phyloP scores from a whole-genome alignment of 1,140 invertebrate species.

The Halesus radiatus region DNA sequence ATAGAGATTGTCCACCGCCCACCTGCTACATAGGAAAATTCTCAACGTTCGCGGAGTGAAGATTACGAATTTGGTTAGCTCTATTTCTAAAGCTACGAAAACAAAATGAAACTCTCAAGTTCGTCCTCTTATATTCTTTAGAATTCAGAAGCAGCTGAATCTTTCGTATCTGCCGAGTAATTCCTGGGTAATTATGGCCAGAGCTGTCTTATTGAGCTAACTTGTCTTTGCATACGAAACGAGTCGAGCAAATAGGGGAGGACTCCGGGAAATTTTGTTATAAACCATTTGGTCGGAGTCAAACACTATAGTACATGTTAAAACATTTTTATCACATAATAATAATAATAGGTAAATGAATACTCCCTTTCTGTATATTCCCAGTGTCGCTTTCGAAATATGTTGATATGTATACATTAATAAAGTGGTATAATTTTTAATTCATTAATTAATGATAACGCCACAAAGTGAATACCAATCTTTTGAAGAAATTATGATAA shows the following conservation, averaged over 20 bases:
- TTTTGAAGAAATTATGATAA: no score
- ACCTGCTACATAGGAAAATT: no score
- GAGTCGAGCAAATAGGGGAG: background rate
- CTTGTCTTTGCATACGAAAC: conserved; percentile 16
- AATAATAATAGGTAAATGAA: no score
- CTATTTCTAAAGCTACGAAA: background rate
- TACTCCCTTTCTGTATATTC: no score
- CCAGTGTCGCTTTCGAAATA: no score
- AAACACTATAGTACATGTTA: background rate
- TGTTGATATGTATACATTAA: no score
- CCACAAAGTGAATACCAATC: no score
- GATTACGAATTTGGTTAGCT: background rate
- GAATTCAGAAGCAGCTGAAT: background rate
- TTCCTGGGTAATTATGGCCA: conserved; percentile 22
- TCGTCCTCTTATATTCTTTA: conserved; percentile 10
- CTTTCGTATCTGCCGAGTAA: conserved; percentile 1
- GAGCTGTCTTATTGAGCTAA: conserved; percentile 29
- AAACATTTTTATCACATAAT: background rate
- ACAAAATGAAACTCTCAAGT: background rate
- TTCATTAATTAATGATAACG: no score
- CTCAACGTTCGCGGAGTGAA: no score
- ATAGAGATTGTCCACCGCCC: no score
- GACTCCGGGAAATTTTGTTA: conserved; percentile 14
- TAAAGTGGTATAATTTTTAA: no score
- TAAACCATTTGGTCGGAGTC: background rate